Evolutionary conservation across 2,888 invertebrate genomes (phyloP).

Genomic region (Margaritifera margaritifera): DNA sequence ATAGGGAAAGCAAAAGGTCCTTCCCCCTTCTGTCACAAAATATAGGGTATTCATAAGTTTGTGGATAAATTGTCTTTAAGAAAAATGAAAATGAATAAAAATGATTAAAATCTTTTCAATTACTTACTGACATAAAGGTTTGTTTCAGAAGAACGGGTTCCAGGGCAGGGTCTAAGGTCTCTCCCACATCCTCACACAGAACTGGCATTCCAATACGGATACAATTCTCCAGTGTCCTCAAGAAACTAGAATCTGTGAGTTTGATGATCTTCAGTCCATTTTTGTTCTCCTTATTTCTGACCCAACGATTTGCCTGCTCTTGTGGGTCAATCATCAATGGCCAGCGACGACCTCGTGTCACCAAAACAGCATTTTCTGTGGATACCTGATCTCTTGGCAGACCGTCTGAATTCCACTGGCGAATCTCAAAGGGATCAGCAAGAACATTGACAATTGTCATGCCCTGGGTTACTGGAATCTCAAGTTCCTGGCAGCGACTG

Average conservation of each 20-base stretch:
- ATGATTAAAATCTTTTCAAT: no score
- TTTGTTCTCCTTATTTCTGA: conserved; percentile 68
- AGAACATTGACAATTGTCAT: conserved; percentile 77
- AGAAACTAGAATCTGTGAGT: conserved; percentile 70
- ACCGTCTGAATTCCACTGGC: conserved; percentile 75
- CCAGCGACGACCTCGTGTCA: conserved; percentile 73
- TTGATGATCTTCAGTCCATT: conserved; percentile 73
- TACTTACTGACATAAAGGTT: conserved; percentile 81
- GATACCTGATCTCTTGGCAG: conserved; percentile 73
- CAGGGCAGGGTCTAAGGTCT: conserved; percentile 72
- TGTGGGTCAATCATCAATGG: conserved; percentile 75
- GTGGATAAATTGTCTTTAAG: no score
- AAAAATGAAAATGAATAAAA: no score
- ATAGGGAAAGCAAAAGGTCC: no score
- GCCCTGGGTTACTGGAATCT: conserved; percentile 82
- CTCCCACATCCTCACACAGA: conserved; percentile 72
- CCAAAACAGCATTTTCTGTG: conserved; percentile 73
- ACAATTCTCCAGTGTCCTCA: conserved; percentile 73
- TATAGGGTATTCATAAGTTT: no score
- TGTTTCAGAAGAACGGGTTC: conserved; percentile 79
- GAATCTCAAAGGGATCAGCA: conserved; percentile 77
- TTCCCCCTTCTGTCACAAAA: no score
- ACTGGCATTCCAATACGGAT: conserved; percentile 74
- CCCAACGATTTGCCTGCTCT: conserved; percentile 74
- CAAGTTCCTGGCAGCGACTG: conserved; percentile 78